These are phyloP conservation scores for Enteromius trimaculatus DNA, from an alignment of 2,797 vertebrate species.

Conservation along the genomic window DNA sequence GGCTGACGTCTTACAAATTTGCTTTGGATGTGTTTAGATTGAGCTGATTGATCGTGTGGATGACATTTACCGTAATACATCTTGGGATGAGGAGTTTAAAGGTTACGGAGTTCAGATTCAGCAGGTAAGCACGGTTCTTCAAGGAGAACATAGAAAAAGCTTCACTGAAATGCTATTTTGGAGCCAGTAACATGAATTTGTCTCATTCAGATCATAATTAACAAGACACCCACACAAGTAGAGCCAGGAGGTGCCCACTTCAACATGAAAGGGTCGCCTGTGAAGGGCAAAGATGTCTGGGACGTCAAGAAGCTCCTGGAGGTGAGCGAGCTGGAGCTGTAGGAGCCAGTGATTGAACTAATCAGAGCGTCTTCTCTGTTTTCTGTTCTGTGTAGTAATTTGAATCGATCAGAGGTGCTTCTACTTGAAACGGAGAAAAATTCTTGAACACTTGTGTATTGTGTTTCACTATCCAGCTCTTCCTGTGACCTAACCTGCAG, in stretches of 20 bases:
- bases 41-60: conserved; percentile 96
- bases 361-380: not conserved
- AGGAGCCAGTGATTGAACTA: not conserved
- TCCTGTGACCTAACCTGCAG: too few species aligned
- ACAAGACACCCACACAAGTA: conserved; percentile 78
- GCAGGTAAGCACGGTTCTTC: conserved; percentile 78
- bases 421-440: not conserved
- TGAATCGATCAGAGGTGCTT: not conserved
- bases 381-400: not conserved
- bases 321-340: conserved; percentile 71
- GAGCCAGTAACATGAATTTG: not conserved
- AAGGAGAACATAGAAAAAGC: not conserved
- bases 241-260: conserved; percentile 81
- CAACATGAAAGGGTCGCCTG: conserved; percentile 89
- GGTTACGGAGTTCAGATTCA: conserved; percentile 97
- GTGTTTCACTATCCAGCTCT: conserved; percentile 1
- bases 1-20: not conserved
- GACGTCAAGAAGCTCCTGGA: conserved; percentile 94
- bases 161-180: not conserved
- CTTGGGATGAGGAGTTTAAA: conserved; percentile 85
- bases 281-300: conserved; percentile 86
- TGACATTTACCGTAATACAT: conserved; percentile 95
- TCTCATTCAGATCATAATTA: conserved; percentile 87
- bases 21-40: conserved; percentile 77
- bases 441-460: not conserved